Conservation (phyloP, 2,797 vertebrate genomes). For the Natrix natrix region DNA sequence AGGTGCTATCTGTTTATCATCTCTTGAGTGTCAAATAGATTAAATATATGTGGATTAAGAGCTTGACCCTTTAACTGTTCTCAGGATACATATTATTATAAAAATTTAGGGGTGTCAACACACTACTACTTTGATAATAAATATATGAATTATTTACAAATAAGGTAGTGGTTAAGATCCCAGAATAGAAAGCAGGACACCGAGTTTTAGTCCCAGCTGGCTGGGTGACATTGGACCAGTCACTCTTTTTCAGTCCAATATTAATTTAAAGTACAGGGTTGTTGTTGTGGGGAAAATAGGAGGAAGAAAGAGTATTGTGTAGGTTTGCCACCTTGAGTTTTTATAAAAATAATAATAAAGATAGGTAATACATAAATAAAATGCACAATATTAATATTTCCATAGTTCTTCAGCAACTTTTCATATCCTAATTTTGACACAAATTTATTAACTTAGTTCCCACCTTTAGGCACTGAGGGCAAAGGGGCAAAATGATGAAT, state of each 20-base stretch:
- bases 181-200: not conserved
- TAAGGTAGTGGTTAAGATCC: not conserved
- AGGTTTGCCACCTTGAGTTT: too few species aligned
- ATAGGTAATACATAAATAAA: too few species aligned
- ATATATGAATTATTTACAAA: not conserved
- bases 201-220: not conserved
- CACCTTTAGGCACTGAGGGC: not conserved
- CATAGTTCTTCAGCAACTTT: not conserved
- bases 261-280: not conserved
- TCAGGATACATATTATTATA: not conserved
- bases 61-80: not conserved
- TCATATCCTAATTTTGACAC: not conserved
- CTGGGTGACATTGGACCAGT: not conserved
- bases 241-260: not conserved
- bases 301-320: too few species aligned
- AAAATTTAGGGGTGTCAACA: not conserved
- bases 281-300: not conserved
- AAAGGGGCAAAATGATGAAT: not conserved
- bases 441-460: not conserved
- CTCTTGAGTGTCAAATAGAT: slow-evolving; percentile 20
- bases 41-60: not conserved
- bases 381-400: not conserved
- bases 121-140: not conserved
- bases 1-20: slow-evolving; percentile 25
- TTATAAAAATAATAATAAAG: too few species aligned